A percentile compares a stretch with the other conserved stretches of the same genome.
Evolutionary conservation across 2,797 vertebrate species (phyloP).

Genomic region (Zenarchopterus dispar): DNA sequence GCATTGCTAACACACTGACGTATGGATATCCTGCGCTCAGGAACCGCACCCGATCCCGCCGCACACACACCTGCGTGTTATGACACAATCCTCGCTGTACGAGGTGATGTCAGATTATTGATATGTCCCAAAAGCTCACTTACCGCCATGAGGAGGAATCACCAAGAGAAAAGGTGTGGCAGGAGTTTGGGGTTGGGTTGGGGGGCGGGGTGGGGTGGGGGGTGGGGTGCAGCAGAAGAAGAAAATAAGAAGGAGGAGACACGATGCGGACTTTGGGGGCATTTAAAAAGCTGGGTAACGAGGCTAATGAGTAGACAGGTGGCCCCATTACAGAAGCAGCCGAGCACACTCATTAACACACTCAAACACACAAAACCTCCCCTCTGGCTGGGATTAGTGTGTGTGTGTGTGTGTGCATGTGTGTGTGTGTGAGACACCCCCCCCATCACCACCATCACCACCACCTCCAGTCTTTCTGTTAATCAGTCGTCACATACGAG

Average conservation of each 20-base stretch:
- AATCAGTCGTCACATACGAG: constrained; percentile 69
- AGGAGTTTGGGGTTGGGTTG: background rate
- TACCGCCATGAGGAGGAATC: constrained; percentile 26
- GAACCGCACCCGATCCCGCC: constrained; percentile 34
- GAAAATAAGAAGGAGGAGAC: constrained; percentile 34
- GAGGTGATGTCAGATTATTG: constrained; percentile 59
- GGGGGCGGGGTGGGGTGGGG: background rate
- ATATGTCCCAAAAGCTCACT: constrained; percentile 54
- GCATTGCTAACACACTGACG: constrained; percentile 49
- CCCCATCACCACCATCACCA: too few relatives aligned
- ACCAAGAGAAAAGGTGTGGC: background rate
- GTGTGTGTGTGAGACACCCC: constrained; percentile 4
- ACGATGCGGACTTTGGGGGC: constrained; percentile 55
- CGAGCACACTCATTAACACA: constrained; percentile 59
- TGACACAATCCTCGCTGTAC: constrained; percentile 46
- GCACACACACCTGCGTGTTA: constrained; percentile 42
- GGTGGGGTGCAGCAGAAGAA: background rate
- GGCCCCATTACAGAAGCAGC: constrained; percentile 65
- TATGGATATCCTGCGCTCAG: constrained; percentile 37
- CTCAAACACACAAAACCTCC: constrained; percentile 53
- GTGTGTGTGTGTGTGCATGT: constrained; percentile 17
- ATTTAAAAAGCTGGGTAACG: constrained; percentile 74
- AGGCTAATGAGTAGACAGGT: constrained; percentile 78
- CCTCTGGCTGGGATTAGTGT: constrained; percentile 74
- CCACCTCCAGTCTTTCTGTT: constrained; percentile 39